Base-by-base conservation (phyloP, 2,888 invertebrate genomes). In the Rhagophthalmus giganteus region DNA sequence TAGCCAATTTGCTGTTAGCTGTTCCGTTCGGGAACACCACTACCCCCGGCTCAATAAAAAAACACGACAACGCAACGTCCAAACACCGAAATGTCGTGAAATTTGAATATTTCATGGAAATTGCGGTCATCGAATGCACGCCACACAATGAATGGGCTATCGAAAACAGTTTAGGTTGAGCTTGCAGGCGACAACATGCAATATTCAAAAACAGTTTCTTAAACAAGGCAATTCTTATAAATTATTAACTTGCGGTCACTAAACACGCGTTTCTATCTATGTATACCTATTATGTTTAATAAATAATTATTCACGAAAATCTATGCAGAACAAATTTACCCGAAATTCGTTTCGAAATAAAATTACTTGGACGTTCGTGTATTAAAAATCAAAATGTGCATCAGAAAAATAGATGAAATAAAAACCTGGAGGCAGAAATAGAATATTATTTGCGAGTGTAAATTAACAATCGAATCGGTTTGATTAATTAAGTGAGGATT, bases 1-100 rank as follows among this genome's bases (percentile, higher is more conserved):
- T 62, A 54, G 65, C 62, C 64, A 67, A 67, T 65, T 67, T 65
- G 57, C 56, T 59, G 61, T 55, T 61, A 56, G 62, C 55, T 60
- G 61, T 59, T 61, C 51, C 55, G 59, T 62, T 56, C 54, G 28
- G 12, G 5, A 13, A 11, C 14, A 27, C 14, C 25, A 9, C 13
- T 8, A 37, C 6, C 34, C n/a, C n/a, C 5, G 8, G 30, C 49
- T 46, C 47, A 27, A 60, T 53, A 38, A 50, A n/a, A n/a, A n/a
- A 55, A 49, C 54, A 38, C 42, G 41, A 39, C 26, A 26, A 20
- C 13, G 8, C 26, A 26, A 20, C 13, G 8, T 42, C 10, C 14
- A 32, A 31, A 32, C 33, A 41, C 39, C 39, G 24, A 40, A 49
- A 49, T 30, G 51, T 45, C 37, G 50, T 50, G 46, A 51, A 55